These are phyloP conservation scores for Antedon mediterranea DNA, from an alignment of 53 echinoderm and acorn worm genomes.

Conservation along the genomic window DNA sequence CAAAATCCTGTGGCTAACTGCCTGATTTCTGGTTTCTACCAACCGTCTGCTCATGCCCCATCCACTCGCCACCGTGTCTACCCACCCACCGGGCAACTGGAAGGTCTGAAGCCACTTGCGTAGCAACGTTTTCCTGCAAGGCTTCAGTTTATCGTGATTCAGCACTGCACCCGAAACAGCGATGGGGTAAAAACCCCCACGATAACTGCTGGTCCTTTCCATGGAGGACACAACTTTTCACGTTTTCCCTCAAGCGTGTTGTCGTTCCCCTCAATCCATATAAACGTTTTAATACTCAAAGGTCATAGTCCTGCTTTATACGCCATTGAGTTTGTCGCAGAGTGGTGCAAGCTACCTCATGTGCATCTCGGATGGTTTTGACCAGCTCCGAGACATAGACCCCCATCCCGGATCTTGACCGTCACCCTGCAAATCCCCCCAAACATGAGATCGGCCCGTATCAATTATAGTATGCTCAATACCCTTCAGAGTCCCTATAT, in stretches of 20 bases:
- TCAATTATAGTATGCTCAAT: conserved; percentile 17
- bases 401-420: too few species aligned
- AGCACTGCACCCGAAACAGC: conserved; percentile 18
- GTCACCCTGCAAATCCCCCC: conserved; percentile 20
- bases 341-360: too few species aligned
- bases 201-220: conserved; percentile 31
- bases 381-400: too few species aligned
- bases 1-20: too few species aligned
- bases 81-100: conserved; percentile 23
- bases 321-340: too few species aligned
- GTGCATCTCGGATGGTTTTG: too few species aligned
- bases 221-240: conserved; percentile 17
- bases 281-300: too few species aligned
- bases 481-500: conserved; percentile 3
- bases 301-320: too few species aligned
- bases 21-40: neutral
- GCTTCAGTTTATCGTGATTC: conserved; percentile 30
- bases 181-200: conserved; percentile 9
- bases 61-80: neutral
- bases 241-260: conserved; percentile 18
- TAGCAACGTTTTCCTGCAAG: conserved; percentile 23
- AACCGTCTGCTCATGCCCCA: neutral
- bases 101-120: conserved; percentile 42
- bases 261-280: too few species aligned
- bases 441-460: conserved; percentile 17